Percentiles rank a stretch among this genome's conserved stretches.
These are phyloP conservation scores for Perizoma affinitatum DNA, from an alignment of 2,888 invertebrate species.

Conservation along the genomic window DNA sequence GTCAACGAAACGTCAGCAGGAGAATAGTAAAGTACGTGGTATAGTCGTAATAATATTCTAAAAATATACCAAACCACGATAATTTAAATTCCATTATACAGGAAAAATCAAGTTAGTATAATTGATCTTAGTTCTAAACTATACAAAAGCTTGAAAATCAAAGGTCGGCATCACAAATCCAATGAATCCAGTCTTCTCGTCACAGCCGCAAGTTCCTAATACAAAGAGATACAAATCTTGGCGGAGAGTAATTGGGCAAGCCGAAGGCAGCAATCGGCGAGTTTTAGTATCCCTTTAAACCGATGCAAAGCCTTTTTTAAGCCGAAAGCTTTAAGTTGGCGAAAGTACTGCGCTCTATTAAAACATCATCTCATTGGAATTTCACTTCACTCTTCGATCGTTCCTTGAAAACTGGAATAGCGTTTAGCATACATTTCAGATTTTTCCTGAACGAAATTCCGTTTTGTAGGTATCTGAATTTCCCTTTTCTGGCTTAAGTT, in stretches of 20 bases:
- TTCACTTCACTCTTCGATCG: slow-evolving; percentile 52
- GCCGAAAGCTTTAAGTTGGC: slow-evolving; percentile 83
- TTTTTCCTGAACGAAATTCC: background rate
- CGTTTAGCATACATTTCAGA: slow-evolving; percentile 3
- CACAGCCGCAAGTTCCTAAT: slow-evolving; percentile 49
- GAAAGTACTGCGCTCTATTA: slow-evolving; percentile 81
- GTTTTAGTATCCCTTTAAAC: slow-evolving; percentile 81
- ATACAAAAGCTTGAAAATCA: slow-evolving; percentile 27
- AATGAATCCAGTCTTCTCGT: slow-evolving; percentile 43
- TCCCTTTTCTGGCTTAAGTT: too few species aligned
- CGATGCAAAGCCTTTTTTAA: slow-evolving; percentile 82
- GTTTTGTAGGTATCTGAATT: background rate
- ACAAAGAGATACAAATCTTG: slow-evolving; percentile 69
- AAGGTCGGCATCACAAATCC: slow-evolving; percentile 45
- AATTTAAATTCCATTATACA: too few species aligned
- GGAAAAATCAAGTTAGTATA: too few species aligned
- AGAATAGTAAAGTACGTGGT: too few species aligned
- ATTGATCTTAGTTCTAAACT: slow-evolving; percentile 14
- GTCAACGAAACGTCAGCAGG: too few species aligned
- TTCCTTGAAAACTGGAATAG: slow-evolving; percentile 27
- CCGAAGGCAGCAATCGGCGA: slow-evolving; percentile 77
- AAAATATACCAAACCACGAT: too few species aligned
- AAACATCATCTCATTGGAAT: slow-evolving; percentile 74
- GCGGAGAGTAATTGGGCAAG: slow-evolving; percentile 77
- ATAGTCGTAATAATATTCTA: too few species aligned